Evolutionary conservation across 2,113 vertebrate species (phyloP).

Genomic region (Myxocyprinus asiaticus): DNA sequence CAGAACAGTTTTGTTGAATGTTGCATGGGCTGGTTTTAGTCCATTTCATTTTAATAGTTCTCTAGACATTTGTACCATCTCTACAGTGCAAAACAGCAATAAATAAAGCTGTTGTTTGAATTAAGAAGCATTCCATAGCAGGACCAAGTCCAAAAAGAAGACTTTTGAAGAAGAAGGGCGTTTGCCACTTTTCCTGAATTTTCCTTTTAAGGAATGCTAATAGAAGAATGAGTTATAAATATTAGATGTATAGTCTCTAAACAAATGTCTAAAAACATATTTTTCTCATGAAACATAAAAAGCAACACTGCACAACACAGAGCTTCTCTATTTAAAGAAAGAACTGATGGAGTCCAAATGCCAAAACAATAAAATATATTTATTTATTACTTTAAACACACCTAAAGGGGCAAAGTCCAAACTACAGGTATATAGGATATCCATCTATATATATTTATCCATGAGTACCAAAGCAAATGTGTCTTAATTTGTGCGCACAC

Average conservation of each 20-base stretch:
- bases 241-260: background rate
- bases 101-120: conserved; percentile 1
- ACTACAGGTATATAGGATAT: background rate
- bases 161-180: too few relatives aligned
- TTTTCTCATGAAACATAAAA: background rate
- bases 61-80: background rate
- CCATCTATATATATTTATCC: background rate
- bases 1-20: background rate
- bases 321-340: background rate
- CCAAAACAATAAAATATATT: background rate
- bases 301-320: background rate
- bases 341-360: background rate
- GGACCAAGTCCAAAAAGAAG: conserved; percentile 17
- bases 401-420: background rate
- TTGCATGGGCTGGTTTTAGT: background rate
- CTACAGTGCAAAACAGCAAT: background rate
- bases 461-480: background rate
- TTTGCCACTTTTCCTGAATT: background rate
- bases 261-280: background rate
- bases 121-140: conserved; percentile 18
- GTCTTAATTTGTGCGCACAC: background rate
- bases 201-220: conserved; percentile 9
- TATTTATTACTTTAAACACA: background rate
- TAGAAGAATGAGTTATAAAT: background rate
- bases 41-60: background rate